Percentiles rank a stretch among this genome's conserved stretches.
These are phyloP conservation scores for Mactromeris polynyma DNA, from an alignment of 2,888 invertebrate genomes.

Conservation along the genomic window DNA sequence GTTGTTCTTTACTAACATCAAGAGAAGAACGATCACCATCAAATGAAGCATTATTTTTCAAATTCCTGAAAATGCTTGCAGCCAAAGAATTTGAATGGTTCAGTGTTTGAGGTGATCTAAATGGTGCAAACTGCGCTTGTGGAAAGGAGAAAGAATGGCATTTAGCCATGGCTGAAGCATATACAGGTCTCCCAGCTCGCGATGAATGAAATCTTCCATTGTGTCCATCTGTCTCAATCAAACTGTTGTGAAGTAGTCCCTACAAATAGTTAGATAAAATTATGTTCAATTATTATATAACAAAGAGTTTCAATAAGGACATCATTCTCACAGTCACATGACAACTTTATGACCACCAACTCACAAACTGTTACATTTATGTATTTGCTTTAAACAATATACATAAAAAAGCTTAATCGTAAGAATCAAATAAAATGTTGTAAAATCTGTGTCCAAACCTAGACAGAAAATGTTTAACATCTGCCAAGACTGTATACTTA, in stretches of 20 bases:
- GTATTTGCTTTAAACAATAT: too few relatives aligned
- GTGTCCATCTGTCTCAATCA: neutral
- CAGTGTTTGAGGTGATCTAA: constrained; percentile 37
- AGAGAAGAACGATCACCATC: constrained; percentile 16
- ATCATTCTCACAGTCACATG: too few relatives aligned
- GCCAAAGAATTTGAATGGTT: constrained; percentile 23
- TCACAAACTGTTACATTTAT: too few relatives aligned
- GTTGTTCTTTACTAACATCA: neutral
- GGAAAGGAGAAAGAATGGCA: constrained; percentile 20
- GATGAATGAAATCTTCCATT: neutral
- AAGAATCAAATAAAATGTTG: too few relatives aligned
- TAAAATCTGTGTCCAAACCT: too few relatives aligned
- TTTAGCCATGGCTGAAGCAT: constrained; percentile 44
- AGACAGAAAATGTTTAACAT: too few relatives aligned
- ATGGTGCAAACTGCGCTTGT: constrained; percentile 37
- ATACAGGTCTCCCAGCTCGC: constrained; percentile 18
- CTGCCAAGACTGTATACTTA: too few relatives aligned
- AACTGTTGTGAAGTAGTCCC: constrained; percentile 8
- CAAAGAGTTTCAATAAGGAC: too few relatives aligned
- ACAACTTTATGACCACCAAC: too few relatives aligned
- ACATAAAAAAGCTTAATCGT: too few relatives aligned
- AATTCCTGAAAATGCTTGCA: constrained; percentile 31
- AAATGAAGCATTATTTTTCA: constrained; percentile 18
- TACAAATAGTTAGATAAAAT: neutral
- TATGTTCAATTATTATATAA: too few relatives aligned